phyloP scores from a whole-genome alignment of 2,797 vertebrate species.

The Astyanax mexicanus region DNA sequence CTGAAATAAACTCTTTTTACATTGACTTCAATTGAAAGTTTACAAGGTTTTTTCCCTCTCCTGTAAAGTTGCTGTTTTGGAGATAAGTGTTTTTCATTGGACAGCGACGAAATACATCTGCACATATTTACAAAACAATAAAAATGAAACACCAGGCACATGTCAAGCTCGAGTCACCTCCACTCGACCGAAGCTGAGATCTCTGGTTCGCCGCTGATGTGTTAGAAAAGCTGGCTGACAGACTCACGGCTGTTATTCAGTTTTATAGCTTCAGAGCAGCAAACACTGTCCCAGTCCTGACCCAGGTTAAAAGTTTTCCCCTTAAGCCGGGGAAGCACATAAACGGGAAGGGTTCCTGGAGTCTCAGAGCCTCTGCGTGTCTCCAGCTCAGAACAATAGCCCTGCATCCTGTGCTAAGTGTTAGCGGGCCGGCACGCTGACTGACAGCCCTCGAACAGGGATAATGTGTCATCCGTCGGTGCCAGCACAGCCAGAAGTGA shows the following conservation, averaged over 20 bases:
- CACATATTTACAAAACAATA: no score
- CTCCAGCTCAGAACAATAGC: constrained; percentile 52
- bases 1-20: no score
- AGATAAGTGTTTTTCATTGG: no score
- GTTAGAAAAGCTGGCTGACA: not conserved
- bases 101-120: no score
- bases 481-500: constrained; percentile 91
- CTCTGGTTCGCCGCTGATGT: not conserved
- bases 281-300: not conserved
- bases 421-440: constrained; percentile 77
- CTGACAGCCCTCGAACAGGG: constrained; percentile 92
- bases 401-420: constrained; percentile 75
- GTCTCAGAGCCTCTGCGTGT: constrained; percentile 25
- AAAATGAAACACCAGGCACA: no score
- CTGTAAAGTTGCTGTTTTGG: no score
- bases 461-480: constrained; percentile 89
- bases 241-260: not conserved
- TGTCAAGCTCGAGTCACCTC: no score
- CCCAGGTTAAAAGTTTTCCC: constrained; percentile 14
- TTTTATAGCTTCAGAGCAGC: not conserved
- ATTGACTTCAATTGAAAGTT: no score
- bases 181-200: not conserved
- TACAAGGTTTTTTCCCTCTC: no score
- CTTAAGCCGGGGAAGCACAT: constrained; percentile 34
- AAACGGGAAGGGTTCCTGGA: constrained; percentile 25